Evolutionary conservation across 2,888 invertebrate species (phyloP).

Genomic region (Macrophya alboannulata): DNA sequence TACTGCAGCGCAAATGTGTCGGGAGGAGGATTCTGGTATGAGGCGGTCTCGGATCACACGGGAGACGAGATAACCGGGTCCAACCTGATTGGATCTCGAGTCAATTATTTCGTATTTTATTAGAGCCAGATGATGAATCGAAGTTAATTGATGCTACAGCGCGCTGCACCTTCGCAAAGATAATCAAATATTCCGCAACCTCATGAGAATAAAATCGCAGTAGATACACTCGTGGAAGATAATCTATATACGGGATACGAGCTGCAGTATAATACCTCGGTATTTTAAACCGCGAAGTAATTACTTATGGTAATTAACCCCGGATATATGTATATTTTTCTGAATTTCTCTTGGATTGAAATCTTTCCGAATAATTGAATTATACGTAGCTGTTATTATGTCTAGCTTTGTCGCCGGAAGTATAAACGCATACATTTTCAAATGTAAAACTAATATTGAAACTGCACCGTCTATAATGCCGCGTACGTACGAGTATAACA

Average conservation of each 20-base stretch:
- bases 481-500: constrained; percentile 14
- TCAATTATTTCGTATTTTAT: constrained; percentile 52
- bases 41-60: constrained; percentile 49
- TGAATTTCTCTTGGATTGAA: neutral
- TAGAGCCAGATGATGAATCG: constrained; percentile 49
- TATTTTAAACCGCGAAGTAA: neutral
- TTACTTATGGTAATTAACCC: constrained; percentile 6
- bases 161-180: constrained; percentile 20
- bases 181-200: constrained; percentile 25
- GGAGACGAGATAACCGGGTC: constrained; percentile 39
- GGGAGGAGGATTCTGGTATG: constrained; percentile 48
- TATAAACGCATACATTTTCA: neutral
- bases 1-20: constrained; percentile 55
- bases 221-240: neutral
- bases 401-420: neutral
- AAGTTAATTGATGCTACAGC: constrained; percentile 44
- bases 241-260: neutral
- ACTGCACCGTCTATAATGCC: neutral
- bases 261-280: neutral
- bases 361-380: neutral
- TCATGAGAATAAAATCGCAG: constrained; percentile 9
- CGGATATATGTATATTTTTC: neutral
- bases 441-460: constrained; percentile 29
- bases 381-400: neutral
- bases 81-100: constrained; percentile 44